These are phyloP conservation scores for Ceuthmochares aereus DNA, from an alignment of 2,113 vertebrate genomes.

Conservation along the genomic window DNA sequence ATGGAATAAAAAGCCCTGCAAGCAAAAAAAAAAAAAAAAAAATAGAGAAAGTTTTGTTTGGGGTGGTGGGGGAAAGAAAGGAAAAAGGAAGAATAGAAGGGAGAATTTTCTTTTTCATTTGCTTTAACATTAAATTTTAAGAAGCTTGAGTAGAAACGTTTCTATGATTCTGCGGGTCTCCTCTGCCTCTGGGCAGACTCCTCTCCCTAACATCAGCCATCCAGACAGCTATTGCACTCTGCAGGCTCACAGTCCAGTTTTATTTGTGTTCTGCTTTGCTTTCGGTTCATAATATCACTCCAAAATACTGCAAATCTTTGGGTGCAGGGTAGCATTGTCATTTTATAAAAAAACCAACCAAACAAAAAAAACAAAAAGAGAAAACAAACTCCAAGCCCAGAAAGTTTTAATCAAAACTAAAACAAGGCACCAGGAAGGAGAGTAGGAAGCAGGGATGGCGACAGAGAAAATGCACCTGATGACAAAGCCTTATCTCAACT, in stretches of 20 bases:
- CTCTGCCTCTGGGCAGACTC: background rate
- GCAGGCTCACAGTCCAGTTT: background rate
- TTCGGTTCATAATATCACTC: background rate
- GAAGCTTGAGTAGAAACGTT: background rate
- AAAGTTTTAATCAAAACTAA: background rate
- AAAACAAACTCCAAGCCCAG: background rate
- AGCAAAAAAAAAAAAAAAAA: background rate
- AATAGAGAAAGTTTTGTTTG: background rate
- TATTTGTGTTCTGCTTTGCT: accelerated
- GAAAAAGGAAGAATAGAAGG: background rate
- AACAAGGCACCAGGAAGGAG: background rate
- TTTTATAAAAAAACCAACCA: background rate
- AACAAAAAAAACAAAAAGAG: background rate
- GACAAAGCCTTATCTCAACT: background rate
- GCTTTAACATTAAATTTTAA: background rate
- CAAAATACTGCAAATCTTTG: background rate
- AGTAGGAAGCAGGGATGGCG: background rate
- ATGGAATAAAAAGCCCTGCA: background rate
- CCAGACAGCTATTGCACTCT: background rate
- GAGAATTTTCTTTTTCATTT: background rate
- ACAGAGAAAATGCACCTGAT: background rate
- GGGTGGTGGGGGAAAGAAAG: background rate
- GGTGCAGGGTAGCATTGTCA: background rate
- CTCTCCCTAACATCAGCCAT: background rate
- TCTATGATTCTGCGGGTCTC: background rate